Conservation (phyloP, 2,888 invertebrate genomes). For the Melangyna quadrimaculata region DNA sequence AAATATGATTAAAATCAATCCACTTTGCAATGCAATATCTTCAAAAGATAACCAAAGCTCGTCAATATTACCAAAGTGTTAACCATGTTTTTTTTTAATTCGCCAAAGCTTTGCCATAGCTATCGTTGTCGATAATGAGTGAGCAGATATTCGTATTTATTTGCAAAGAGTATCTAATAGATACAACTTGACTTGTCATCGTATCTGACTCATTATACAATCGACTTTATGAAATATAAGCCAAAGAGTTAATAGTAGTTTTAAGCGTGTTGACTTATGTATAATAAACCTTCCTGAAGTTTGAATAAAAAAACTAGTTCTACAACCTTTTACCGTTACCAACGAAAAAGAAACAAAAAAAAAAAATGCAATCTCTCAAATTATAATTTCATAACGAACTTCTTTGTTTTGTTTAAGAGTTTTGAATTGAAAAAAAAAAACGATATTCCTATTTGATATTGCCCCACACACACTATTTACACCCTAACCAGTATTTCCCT, state of each 20-base stretch:
- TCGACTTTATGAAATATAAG: background rate
- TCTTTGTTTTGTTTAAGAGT: background rate
- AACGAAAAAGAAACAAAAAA: background rate
- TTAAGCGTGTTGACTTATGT: background rate
- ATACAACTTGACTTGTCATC: conserved; percentile 25
- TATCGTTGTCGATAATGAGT: background rate
- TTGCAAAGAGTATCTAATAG: conserved; percentile 5
- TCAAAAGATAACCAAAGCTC: background rate
- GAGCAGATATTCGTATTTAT: background rate
- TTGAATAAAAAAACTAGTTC: background rate
- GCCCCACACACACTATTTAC: background rate
- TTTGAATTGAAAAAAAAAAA: background rate
- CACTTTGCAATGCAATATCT: background rate
- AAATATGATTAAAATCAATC: too few species aligned
- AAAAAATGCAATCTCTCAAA: background rate
- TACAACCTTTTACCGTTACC: background rate
- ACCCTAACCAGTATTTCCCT: background rate
- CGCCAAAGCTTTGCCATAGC: background rate
- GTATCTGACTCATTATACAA: conserved; percentile 19
- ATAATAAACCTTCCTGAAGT: background rate
- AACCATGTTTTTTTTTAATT: background rate
- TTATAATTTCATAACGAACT: conserved; percentile 17
- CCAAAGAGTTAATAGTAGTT: background rate
- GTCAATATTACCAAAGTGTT: background rate
- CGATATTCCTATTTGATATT: background rate